These are phyloP conservation scores for Lycorma delicatula DNA, from an alignment of 1,140 invertebrate species.

Conservation along the genomic window DNA sequence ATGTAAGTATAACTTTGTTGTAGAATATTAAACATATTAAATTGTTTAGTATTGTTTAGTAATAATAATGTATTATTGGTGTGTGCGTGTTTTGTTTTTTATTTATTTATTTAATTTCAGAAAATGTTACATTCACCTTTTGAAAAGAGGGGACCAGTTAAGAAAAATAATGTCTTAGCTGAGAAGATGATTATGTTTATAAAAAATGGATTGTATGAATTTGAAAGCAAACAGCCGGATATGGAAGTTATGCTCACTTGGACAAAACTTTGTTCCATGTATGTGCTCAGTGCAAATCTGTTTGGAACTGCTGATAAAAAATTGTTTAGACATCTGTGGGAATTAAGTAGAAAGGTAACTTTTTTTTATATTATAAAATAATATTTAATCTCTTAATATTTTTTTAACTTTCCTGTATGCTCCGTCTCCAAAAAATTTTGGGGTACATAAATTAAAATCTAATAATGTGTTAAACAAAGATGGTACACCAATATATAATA, in stretches of 20 bases:
- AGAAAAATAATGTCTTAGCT: conserved; percentile 55
- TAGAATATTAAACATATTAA: background rate
- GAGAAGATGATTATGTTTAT: conserved; percentile 66
- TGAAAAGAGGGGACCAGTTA: conserved; percentile 36
- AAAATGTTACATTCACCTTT: conserved; percentile 29
- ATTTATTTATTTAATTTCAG: conserved; percentile 29
- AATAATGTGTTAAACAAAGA: too few species aligned
- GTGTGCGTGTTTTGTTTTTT: conserved; percentile 12
- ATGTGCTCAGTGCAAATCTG: conserved; percentile 62
- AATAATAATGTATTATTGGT: too few species aligned
- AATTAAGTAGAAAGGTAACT: conserved; percentile 63
- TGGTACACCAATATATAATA: too few species aligned
- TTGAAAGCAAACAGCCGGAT: conserved; percentile 50
- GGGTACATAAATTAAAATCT: too few species aligned
- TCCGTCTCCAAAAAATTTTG: too few species aligned
- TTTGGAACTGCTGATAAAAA: conserved; percentile 72
- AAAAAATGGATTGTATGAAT: conserved; percentile 49
- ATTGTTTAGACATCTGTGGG: conserved; percentile 58
- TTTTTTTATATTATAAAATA: conserved; percentile 18
- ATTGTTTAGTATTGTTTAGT: background rate
- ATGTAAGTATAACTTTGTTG: conserved; percentile 37
- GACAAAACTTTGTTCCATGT: conserved; percentile 61
- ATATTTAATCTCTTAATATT: too few species aligned
- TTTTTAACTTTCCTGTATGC: too few species aligned
- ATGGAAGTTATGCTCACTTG: conserved; percentile 48